Evolutionary conservation across 2,113 vertebrate genomes (phyloP), one percentile per base, ranked within the genome.

Genomic region (Cyanistes caeruleus): DNA sequence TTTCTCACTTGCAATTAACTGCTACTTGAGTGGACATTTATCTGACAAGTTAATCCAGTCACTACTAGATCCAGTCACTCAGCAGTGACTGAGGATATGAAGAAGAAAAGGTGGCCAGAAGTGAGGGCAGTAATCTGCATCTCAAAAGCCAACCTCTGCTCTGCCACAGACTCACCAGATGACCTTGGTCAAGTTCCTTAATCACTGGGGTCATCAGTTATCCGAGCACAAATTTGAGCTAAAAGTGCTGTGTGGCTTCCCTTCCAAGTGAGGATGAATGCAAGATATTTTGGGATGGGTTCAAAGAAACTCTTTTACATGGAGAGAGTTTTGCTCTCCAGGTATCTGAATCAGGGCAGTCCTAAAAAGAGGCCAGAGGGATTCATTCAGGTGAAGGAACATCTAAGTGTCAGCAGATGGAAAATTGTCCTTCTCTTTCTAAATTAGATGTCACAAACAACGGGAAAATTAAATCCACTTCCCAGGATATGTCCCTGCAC

Each of bases 401-500:
- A 0, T 37, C 83, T 49, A 62, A 79, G 53, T 51, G 27, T 27
- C 1, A 0, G 60, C 60, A 86, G 76, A 96, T 63, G 80, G 68
- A 93, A 88, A 90, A 89, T 44, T 74, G 46, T 81, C 35, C 30
- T 89, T 69, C 55, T 88, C 33, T 35, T 73, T 77, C 55, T 85
- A 69, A 90, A 84, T 63, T 39, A 83, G 51, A 86, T 74, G 56
- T 70, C 60, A 77, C 48, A 80, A 95, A 93, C 59, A 90, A 93
- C 1, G 5, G 60, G 52, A 85, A 92, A 91, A 92, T 85, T 46
- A 91, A 95, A 83, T 76, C 46, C 31, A 62, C 39, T 88, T 93
- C 85, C 81, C 84, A 90, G 93, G 88, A 95, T 74, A 79, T 60
- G 23, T 94, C 94, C 25, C 41, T 82, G 70, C 23, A 41, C 89